phyloP scores from a whole-genome alignment of 2,888 invertebrate genomes.

The Drosophila mimetica region DNA sequence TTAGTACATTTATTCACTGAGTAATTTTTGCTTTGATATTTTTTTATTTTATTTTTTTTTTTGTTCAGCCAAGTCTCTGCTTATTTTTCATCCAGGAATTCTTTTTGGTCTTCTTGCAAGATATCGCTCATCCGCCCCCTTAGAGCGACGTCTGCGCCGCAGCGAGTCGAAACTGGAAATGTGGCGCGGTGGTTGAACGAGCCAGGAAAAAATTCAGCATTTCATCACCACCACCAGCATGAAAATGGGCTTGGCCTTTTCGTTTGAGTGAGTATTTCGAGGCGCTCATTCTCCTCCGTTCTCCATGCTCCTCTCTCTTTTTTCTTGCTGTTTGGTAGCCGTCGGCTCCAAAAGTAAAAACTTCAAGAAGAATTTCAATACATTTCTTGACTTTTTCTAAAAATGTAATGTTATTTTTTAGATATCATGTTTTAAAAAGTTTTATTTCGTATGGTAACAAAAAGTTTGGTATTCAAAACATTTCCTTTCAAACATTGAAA shows the following conservation, averaged over 20 bases:
- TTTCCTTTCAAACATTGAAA: too few species aligned
- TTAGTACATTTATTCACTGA: neutral
- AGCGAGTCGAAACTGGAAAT: conserved; percentile 72
- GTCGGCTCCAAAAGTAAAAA: conserved; percentile 14
- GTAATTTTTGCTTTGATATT: neutral
- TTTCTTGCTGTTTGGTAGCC: neutral
- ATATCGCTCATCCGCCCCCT: conserved; percentile 31
- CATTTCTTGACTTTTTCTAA: too few species aligned
- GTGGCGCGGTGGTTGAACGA: conserved; percentile 71
- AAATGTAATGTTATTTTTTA: too few species aligned
- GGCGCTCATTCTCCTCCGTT: conserved; percentile 51
- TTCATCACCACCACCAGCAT: conserved; percentile 51
- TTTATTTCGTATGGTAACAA: too few species aligned
- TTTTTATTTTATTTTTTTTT: too few species aligned
- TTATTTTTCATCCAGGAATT: neutral
- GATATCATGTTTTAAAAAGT: too few species aligned
- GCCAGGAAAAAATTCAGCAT: conserved; percentile 61
- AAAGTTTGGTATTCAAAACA: too few species aligned
- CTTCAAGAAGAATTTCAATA: neutral
- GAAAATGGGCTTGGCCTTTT: conserved; percentile 72
- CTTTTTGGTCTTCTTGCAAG: neutral
- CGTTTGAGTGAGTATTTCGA: conserved; percentile 58
- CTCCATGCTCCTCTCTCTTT: conserved; percentile 12
- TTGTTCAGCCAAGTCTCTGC: neutral
- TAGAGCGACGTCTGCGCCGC: conserved; percentile 75